Evolutionary conservation across 2,797 vertebrate genomes (phyloP), one percentile per base, ranked within the genome.

Genomic region (Hephaestus fuliginosus): DNA sequence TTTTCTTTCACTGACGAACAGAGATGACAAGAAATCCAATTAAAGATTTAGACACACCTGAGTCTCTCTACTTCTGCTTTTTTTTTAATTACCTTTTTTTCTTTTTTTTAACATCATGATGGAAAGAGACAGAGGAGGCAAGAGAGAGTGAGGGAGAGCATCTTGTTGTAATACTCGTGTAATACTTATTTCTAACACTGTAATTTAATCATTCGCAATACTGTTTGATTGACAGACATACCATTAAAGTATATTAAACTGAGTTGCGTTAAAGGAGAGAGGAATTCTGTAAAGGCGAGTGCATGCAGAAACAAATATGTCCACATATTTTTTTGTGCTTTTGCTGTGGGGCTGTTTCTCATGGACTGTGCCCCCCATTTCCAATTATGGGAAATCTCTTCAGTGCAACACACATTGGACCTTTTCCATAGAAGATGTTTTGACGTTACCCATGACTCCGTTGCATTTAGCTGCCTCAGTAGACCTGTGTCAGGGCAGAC

Each of bases 11-110:
- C 36, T n/a, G n/a, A 81, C 43, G 61, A 72, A 76, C 13, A 44
- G 76, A 72, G 63, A 85, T 74, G 51, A 70, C 20, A 70, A 52
- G 41, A 81, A 84, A 85, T 76, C 43, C 64, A 74, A 81, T 84
- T 69, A 78, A 74, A 87, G 64, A 78, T 86, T 82, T 39, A 70
- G 46, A 58, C 69, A 61, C 70, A 89, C 72, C 82, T 85, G 51
- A 68, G 70, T 76, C 55, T 75, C 39, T 62, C 14, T 13, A 57
- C 36, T 63, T 74, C 15, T 20, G 39, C 62, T 30, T 44, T 30
- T 44, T 57, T 36, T 61, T 68, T 55, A 12, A 48, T 79, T 61
- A 44, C 41, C 15, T 72, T 73, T 55, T 36, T 61, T 56, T 60
- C 36, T 13, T 72, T 73, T 56, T 43, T 61, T 60, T 60, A 28